These are phyloP conservation scores for Capitella teleta DNA, from an alignment of 1,140 invertebrate species.

Conservation along the genomic window DNA sequence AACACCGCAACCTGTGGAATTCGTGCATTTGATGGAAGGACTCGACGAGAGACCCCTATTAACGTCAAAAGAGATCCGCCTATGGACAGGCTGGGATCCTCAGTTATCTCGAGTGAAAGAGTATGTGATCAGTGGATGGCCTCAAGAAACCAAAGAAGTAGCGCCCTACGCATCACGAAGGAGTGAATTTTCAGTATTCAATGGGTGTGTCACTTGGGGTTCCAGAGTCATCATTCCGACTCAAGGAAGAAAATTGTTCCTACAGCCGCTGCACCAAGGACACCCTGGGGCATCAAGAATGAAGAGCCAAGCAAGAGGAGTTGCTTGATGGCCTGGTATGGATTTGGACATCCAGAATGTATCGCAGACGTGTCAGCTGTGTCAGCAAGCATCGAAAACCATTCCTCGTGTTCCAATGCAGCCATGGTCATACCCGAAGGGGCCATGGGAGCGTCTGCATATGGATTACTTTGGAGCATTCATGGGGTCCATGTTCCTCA, in stretches of 20 bases:
- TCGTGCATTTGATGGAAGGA: neutral
- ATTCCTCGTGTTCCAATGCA: slow-evolving; percentile 14
- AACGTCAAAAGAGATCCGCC: neutral
- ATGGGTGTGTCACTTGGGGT: slow-evolving; percentile 4
- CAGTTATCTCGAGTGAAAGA: neutral
- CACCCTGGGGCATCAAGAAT: slow-evolving; percentile 3
- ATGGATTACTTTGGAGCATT: slow-evolving; percentile 41
- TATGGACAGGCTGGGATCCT: slow-evolving; percentile 7
- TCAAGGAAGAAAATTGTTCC: neutral
- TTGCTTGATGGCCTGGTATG: slow-evolving; percentile 4
- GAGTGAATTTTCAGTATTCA: slow-evolving; percentile 2
- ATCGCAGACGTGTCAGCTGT: neutral
- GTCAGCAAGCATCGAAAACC: slow-evolving; percentile 16
- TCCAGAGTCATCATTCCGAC: slow-evolving; percentile 3
- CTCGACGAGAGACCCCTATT: neutral
- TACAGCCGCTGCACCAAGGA: neutral
- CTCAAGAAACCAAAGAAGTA: neutral
- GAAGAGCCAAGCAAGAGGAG: slow-evolving; percentile 5
- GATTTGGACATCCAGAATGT: slow-evolving; percentile 1
- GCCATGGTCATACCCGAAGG: slow-evolving; percentile 32
- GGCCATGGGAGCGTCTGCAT: slow-evolving; percentile 21
- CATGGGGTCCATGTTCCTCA: slow-evolving; percentile 28
- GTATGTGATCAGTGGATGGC: neutral
- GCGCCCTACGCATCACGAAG: neutral
- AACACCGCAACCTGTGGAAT: slow-evolving; percentile 10